Evolutionary conservation across 2,797 vertebrate species (phyloP).

Genomic region (Sparidentex hasta): DNA sequence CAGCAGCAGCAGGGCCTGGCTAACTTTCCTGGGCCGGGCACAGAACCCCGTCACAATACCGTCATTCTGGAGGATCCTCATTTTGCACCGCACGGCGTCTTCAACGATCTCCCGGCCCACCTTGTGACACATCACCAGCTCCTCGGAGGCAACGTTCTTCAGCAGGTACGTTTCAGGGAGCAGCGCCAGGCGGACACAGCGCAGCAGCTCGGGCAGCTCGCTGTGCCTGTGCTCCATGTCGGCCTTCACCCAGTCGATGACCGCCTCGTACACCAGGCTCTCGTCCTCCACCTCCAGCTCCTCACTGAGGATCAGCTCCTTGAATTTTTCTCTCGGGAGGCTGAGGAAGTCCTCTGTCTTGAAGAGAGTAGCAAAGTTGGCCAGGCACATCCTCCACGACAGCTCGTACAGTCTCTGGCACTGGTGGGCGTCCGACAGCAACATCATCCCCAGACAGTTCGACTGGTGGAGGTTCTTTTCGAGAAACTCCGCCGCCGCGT

Average conservation of each 20-base stretch:
- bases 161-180: constrained; percentile 88
- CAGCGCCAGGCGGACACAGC: constrained; percentile 88
- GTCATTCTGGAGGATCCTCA: constrained; percentile 91
- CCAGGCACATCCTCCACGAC: constrained; percentile 90
- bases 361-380: constrained; percentile 87
- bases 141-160: constrained; percentile 86
- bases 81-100: constrained; percentile 89
- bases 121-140: constrained; percentile 90
- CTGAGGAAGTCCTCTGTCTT: constrained; percentile 89
- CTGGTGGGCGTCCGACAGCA: constrained; percentile 89
- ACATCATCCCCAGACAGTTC: constrained; percentile 92
- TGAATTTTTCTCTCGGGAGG: constrained; percentile 87
- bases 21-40: constrained; percentile 89
- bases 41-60: constrained; percentile 90
- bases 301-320: constrained; percentile 90
- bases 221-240: constrained; percentile 84
- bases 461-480: constrained; percentile 90
- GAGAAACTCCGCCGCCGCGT: constrained; percentile 88
- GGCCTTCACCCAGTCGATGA: constrained; percentile 90
- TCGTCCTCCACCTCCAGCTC: constrained; percentile 91
- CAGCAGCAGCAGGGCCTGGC: constrained; percentile 89
- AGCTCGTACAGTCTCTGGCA: constrained; percentile 89
- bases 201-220: constrained; percentile 87
- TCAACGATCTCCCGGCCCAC: constrained; percentile 89
- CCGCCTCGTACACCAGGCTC: constrained; percentile 89